These are phyloP conservation scores for Paedocypris sp. DNA, from an alignment of 2,113 vertebrate species.

Conservation along the genomic window DNA sequence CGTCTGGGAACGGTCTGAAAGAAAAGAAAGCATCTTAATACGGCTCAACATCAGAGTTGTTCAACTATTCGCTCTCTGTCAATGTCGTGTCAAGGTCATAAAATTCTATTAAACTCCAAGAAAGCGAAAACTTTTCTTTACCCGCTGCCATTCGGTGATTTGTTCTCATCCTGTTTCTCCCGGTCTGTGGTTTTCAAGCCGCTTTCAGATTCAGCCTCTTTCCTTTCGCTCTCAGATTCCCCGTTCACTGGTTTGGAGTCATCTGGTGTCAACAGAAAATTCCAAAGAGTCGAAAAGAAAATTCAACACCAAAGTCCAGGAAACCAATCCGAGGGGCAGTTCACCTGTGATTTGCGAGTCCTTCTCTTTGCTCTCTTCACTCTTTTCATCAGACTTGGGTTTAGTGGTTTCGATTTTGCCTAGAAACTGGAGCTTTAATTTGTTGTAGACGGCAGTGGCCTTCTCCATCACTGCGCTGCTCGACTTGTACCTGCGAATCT, in stretches of 20 bases:
- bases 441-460: conserved; percentile 82
- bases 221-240: conserved; percentile 68
- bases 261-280: conserved; percentile 33
- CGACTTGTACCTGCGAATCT: conserved; percentile 95
- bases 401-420: conserved; percentile 74
- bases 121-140: too few relatives aligned
- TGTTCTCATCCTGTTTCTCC: conserved; percentile 44
- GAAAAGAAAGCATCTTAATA: background rate
- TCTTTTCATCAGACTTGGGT: conserved; percentile 55
- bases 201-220: conserved; percentile 40
- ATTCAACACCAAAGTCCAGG: too few relatives aligned
- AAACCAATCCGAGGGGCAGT: background rate
- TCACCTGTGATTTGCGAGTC: conserved; percentile 55
- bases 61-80: too few relatives aligned
- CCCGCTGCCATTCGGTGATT: conserved; percentile 51
- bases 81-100: too few relatives aligned
- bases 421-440: conserved; percentile 85
- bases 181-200: conserved; percentile 46
- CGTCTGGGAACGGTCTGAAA: conserved; percentile 47
- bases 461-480: conserved; percentile 92
- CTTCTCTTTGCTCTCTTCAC: conserved; percentile 52
- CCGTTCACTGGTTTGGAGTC: conserved; percentile 78
- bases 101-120: too few relatives aligned
- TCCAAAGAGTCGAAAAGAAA: too few relatives aligned
- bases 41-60: too few relatives aligned